Conservation (phyloP, 1,140 invertebrate species). For the Euura lappo region DNA sequence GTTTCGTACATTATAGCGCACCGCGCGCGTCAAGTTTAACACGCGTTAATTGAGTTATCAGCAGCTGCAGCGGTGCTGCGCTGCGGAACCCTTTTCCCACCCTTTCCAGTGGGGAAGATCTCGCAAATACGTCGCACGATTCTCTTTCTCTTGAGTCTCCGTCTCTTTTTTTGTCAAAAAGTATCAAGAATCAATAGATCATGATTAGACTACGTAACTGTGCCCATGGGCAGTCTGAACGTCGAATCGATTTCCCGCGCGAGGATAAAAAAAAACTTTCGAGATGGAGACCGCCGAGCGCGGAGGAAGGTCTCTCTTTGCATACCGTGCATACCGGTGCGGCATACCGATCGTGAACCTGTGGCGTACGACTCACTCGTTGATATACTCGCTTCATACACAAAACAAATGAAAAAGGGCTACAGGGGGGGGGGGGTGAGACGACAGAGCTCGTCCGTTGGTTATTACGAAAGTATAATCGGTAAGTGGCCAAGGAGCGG, state of each 20-base stretch:
- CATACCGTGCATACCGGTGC: neutral
- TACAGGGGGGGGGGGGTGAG: neutral
- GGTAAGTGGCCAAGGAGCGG: too few species aligned
- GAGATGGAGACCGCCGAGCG: neutral
- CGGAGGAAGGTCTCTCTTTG: neutral
- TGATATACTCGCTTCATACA: neutral
- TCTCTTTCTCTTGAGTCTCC: too few species aligned
- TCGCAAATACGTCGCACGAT: too few species aligned
- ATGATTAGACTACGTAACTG: too few species aligned
- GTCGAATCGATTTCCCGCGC: too few species aligned
- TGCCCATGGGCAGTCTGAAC: too few species aligned
- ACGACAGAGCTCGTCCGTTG: neutral
- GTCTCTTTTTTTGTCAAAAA: too few species aligned
- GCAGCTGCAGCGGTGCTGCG: too few species aligned
- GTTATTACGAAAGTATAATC: neutral
- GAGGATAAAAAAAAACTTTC: neutral
- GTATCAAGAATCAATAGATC: too few species aligned
- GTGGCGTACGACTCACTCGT: neutral
- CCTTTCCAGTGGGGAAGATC: too few species aligned
- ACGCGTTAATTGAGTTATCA: too few species aligned
- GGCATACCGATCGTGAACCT: slow-evolving; percentile 6
- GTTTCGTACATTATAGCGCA: neutral
- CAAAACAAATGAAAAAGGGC: neutral
- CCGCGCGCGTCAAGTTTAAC: neutral
- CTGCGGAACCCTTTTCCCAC: too few species aligned